Evolutionary conservation across 1,140 invertebrate genomes (phyloP), one percentile per base, ranked within the genome.

Genomic region (Phortica variegata): DNA sequence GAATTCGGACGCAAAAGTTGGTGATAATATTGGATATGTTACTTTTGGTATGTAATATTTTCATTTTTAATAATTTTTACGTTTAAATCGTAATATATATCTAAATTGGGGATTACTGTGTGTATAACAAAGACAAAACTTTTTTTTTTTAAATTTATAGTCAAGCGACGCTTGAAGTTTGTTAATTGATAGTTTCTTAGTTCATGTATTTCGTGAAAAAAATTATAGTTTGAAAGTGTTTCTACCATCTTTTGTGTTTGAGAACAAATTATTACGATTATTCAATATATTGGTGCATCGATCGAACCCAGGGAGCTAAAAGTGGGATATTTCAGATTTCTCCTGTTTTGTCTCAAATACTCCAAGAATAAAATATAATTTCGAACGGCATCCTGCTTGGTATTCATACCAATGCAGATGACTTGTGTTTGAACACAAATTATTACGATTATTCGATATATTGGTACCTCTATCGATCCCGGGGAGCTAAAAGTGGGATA

Each of bases 11-110:
- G 96, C 95, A 32, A 85, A 86, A 75, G 86, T 92, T 49, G 96
- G 95, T 53, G 95, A 98, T 61, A 98, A 98, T 79, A 95, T 99
- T 77, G 95, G 96, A 69, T 99, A 99, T 79, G 95, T 99, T 65
- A 99, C 97, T 60, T 99, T 99, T 82, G 95, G 93, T 91, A 78
- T 82, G 82, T 56, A 19, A 8, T n/a, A n/a, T n/a, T n/a, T n/a
- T n/a, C n/a, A n/a, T n/a, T n/a, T n/a, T n/a, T n/a, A n/a, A n/a
- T n/a, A n/a, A n/a, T n/a, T n/a, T 17, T 10, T 0, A 8, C 6
- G 1, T 4, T 5, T 23, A n/a, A 6, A 50, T 52, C 18, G 10
- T n/a, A 15, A 33, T 47, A 43, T 42, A 26, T 19, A 29, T 15
- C 19, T 10, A 43, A 23, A 42, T 13, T 8, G 31, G 3, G 18